Evolutionary conservation across 2,888 invertebrate species (phyloP), one percentile per base, ranked within the genome.

Genomic region (Scaeva pyrastri): DNA sequence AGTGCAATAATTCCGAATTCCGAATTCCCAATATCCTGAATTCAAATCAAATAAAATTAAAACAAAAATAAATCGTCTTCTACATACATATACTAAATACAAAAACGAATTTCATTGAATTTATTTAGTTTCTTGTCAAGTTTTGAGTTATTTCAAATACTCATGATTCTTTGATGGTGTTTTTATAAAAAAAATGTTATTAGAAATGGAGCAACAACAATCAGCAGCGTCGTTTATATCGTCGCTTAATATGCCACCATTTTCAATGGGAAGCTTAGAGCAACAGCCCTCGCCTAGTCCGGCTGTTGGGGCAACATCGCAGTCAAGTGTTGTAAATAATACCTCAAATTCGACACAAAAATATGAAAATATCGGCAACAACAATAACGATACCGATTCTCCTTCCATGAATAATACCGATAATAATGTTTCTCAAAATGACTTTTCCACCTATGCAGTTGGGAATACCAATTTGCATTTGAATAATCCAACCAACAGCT

Each of bases 181-280:
- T 79, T 88, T 45, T 88, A 88, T 89, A 90, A 93, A 94, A 93
- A 94, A 94, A 94, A 96, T 96, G 96, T 95, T 95, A 95, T 95
- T 95, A 94, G 95, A 95, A 93, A 97, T 97, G 97, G 97, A 97
- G 94, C 96, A 96, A 93, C 95, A 95, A 94, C 94, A 95, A 93
- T 94, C 95, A 89, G 94, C 95, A 93, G 95, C 96, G 94, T 95
- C 97, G 94, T 96, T 97, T 94, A 96, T 97, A 93, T 96, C 97
- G 94, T 96, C 97, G 93, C 95, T 97, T 91, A 97, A 96, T 94
- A 96, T 97, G 96, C 96, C 97, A 93, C 96, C 97, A 90, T 97
- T 97, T 93, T 96, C 96, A 91, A 94, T 96, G 93, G 82, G 78
- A 11, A 95, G 94, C 91, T 94, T 95, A 89, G 96, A 95, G 91